phyloP scores from a whole-genome alignment of 2,113 vertebrate species.

The Ascaphus truei region DNA sequence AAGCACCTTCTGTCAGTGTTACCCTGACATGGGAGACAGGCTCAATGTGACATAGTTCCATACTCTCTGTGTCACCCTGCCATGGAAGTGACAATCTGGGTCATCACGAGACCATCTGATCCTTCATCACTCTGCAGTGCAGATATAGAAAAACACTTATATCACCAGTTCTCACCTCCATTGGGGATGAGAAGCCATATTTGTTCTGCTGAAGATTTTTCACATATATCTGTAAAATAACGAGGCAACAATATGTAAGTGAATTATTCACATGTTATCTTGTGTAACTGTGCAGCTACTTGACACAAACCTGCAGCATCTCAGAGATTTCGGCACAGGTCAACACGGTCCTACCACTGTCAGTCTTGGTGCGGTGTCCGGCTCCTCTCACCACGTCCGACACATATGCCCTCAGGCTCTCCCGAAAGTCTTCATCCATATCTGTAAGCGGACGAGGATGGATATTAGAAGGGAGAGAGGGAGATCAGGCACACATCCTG shows the following conservation, averaged over 20 bases:
- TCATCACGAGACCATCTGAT: too few relatives aligned
- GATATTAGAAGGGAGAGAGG: background rate
- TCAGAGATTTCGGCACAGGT: background rate
- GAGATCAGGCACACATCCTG: too few relatives aligned
- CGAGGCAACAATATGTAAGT: background rate
- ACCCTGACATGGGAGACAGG: too few relatives aligned
- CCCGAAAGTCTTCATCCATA: slow-evolving; percentile 36
- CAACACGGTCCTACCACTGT: background rate
- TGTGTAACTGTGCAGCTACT: background rate
- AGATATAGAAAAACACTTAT: too few relatives aligned
- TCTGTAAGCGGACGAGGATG: background rate
- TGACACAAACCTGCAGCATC: slow-evolving; percentile 19
- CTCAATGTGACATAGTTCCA: too few relatives aligned
- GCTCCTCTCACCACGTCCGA: background rate
- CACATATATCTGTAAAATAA: background rate
- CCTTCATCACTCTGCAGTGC: too few relatives aligned
- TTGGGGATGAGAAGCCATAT: background rate
- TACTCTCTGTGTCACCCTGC: too few relatives aligned
- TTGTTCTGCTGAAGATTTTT: background rate
- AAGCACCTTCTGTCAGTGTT: too few relatives aligned
- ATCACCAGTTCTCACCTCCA: slow-evolving; percentile 19
- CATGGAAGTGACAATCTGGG: too few relatives aligned
- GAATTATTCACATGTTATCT: background rate
- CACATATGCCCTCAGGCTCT: slow-evolving; percentile 13
- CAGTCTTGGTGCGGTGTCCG: background rate